Evolutionary conservation across 2,113 vertebrate genomes (phyloP), one percentile per base, ranked within the genome.

Genomic region (Telmatochromis sp.): DNA sequence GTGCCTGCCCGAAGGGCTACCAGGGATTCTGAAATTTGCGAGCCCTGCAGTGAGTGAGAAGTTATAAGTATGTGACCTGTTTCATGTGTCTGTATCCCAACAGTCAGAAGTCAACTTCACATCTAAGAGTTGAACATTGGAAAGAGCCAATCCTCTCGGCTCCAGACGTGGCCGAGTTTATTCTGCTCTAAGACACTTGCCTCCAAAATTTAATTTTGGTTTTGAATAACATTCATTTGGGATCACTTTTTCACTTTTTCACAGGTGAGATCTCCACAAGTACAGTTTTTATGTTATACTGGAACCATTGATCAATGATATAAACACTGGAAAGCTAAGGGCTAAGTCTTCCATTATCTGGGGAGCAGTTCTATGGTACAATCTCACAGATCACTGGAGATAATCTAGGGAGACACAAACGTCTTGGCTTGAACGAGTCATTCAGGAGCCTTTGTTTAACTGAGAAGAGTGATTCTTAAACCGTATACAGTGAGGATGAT

Each of bases 91-190:
- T 53, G 9, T 53, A 53, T 53, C 51, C 51, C 9, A 53, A 53
- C 51, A 53, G 51, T 21, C 19, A 53, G 1, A 53, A 53, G 19
- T 53, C 19, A 53, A 53, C 51, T 2, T 53, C 51, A 53, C 51
- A 53, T 53, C 0, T 21, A 53, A 53, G 51, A 21, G 51, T 11
- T 53, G 51, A 53, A 51, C 50, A 51, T 51, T n/a, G 0, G 50
- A 51, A 51, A 51, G 9, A 51, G 19, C 50, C 50, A 3, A 0
- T 51, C 19, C 50, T 0, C 5, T 51, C 5, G 9, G 19, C 50
- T 51, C 50, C 50, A 51, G 50, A 51, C 50, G 2, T 51, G 19
- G 3, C 3, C 9, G 9, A 53, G 51, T 21, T 53, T 53, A 11
- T 53, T 54, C 51, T 54, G n/a, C 51, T 2, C 5, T 2, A 54